Evolutionary conservation across 2,113 vertebrate genomes (phyloP).

Genomic region (Nyctereutes procyonoides): DNA sequence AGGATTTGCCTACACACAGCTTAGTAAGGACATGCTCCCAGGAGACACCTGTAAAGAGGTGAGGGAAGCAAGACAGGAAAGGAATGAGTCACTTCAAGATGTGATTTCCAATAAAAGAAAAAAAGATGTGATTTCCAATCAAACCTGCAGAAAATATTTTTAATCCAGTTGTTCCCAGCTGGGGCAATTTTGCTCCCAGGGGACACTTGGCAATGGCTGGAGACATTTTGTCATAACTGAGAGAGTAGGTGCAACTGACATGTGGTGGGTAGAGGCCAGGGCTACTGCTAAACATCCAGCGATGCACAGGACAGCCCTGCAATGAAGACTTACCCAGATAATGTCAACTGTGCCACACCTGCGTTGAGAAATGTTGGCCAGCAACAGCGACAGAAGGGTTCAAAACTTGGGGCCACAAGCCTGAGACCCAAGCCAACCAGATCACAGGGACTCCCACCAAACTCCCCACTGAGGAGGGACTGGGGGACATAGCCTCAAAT

Average conservation of each 20-base stretch:
- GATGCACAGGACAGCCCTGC: not conserved
- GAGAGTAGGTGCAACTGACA: no score
- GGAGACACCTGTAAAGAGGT: not conserved
- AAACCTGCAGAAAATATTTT: not conserved
- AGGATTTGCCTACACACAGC: no score
- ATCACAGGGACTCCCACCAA: not conserved
- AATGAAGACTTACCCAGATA: not conserved
- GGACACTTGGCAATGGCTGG: not conserved
- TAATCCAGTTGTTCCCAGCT: not conserved
- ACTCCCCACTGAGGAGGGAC: not conserved
- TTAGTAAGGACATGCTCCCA: not conserved
- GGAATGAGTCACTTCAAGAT: not conserved
- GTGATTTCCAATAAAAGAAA: no score
- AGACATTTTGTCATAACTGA: not conserved
- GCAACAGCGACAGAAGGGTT: not conserved
- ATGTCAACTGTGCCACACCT: fast-evolving
- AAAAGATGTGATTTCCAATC: no score
- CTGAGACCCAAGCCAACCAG: not conserved
- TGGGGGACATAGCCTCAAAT: not conserved
- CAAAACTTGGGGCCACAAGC: not conserved
- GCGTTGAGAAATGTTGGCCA: not conserved
- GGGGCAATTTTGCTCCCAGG: no score
- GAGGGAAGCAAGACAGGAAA: fast-evolving
- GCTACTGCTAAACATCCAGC: not conserved
- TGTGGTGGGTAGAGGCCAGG: not conserved